Evolutionary conservation across 2,797 vertebrate genomes (phyloP), one percentile per base, ranked within the genome.

Genomic region (Chaetophractus vellerosus): DNA sequence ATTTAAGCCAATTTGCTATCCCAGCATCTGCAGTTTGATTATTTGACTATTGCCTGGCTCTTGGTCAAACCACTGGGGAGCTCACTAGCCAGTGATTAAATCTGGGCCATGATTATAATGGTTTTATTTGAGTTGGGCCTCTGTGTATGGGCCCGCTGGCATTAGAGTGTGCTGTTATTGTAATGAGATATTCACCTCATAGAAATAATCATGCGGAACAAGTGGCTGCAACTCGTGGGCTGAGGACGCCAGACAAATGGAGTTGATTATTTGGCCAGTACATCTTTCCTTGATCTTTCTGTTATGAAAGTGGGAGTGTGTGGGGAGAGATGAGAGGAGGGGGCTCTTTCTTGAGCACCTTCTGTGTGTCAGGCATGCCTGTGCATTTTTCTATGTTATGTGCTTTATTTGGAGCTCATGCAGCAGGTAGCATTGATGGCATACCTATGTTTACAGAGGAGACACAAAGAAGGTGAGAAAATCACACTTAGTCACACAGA

Each of bases 1-100:
- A 99, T 99, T 98, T 98, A 98, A 99, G 99, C 99, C 98, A 98
- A 99, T 99, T 99, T 98, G 99, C 99, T 99, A 98, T 99, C 98
- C 98, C 98, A 98, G 98, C 99, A 99, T 99, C 99, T 99, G 99
- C 98, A 99, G 98, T 98, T 99, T 98, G 99, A 99, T 99, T 99
- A 99, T 99, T 99, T 99, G 98, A 99, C 99, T 99, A 99, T 99
- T 99, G 99, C 99, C 98, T 99, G 99, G 99, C 99, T 98, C 97
- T 95, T 79, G 96, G 98, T 99, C 99, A 99, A 99, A 98, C 99
- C 99, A 98, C 99, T 98, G 99, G 98, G 99, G 98, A 99, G 98
- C 98, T 98, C 96, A 97, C 99, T 98, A 98, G 96, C 95, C 98
- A 98, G 98, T 98, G 97, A 99, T 98, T 98, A 98, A 98, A 98